Percentiles rank a stretch among this genome's conserved stretches.
Conservation (phyloP, 2,797 vertebrate genomes). For the Selene dorsalis region DNA sequence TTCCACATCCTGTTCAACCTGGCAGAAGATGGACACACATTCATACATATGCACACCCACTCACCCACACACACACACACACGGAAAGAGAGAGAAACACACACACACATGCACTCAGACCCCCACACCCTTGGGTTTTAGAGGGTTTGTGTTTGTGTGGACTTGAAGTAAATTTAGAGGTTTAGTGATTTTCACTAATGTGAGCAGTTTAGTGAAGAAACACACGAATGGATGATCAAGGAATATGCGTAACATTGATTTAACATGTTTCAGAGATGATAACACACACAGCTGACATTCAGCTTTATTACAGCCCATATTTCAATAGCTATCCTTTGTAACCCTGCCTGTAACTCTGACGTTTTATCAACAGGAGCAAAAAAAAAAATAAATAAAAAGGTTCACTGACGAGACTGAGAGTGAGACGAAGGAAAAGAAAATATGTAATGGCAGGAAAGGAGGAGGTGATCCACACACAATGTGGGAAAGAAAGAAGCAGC, state of each 20-base stretch:
- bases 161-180: slow-evolving; percentile 53
- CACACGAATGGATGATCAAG: slow-evolving; percentile 33
- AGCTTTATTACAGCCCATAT: slow-evolving; percentile 23
- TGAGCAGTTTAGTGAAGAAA: slow-evolving; percentile 25
- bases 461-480: neutral
- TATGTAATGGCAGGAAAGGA: neutral
- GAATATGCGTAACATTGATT: slow-evolving; percentile 34
- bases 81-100: slow-evolving; percentile 35
- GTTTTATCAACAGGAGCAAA: neutral
- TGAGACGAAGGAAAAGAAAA: neutral
- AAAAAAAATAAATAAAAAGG: neutral
- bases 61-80: slow-evolving; percentile 23
- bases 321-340: neutral
- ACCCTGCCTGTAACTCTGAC: neutral
- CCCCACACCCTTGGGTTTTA: slow-evolving; percentile 30
- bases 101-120: slow-evolving; percentile 28
- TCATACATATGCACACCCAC: slow-evolving; percentile 67
- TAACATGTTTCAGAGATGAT: slow-evolving; percentile 20
- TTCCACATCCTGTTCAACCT: slow-evolving; percentile 76
- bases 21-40: slow-evolving; percentile 67
- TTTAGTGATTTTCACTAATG: slow-evolving; percentile 40
- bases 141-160: slow-evolving; percentile 48
- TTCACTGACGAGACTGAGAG: neutral
- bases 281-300: slow-evolving; percentile 5
- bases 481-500: neutral